Base-by-base conservation (phyloP, 2,888 invertebrate genomes). In the Unio pictorum region DNA sequence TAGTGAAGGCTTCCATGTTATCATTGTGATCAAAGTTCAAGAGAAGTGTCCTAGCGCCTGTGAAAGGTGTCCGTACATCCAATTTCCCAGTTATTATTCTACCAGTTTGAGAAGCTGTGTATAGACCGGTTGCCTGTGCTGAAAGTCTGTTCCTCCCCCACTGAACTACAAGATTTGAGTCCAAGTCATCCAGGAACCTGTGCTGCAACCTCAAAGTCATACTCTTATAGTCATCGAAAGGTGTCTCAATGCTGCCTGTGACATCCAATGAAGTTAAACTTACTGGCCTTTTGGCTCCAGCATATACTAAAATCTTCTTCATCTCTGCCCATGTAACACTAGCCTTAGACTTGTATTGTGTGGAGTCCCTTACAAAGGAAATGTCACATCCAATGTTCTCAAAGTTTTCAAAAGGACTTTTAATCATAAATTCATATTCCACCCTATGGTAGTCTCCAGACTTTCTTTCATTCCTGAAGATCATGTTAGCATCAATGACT, bases 341-440 rank as follows among this genome's bases (percentile, higher is more conserved):
- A 28, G 68, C 68, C 55, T 74, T 70, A 17, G 74, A 73, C 61
- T 73, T 75, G 56, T 72, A 71, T 28, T 69, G 71, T 3, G 61
- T 61, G n/a, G 64, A 68, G 54, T 73, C 72, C n/a, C 72, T 67
- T 30, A 72, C 76, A 30, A 74, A 64, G 1, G 73, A 75, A 15
- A 76, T 68, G 11, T 67, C 71, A 17, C 75, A 66, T 75, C 67
- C 72, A 55, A 79, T 58, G 34, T 81, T 78, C 55, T 76, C 66
- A 57, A 74, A 70, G 30, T 68, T 59, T 68, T 76, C 68, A 64
- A 78, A 78, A 20, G 84, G 82, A 59, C 84, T 82, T 57, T 61
- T 62, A 66, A 84, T 71, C 34, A 66, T 68, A 11, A 80, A 66
- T 28, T 67, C 65, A 20, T 75, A 70, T 66, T 80, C 75, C 18